Base-by-base conservation (phyloP, 2,797 vertebrate genomes). In the Gymnodraco acuticeps region DNA sequence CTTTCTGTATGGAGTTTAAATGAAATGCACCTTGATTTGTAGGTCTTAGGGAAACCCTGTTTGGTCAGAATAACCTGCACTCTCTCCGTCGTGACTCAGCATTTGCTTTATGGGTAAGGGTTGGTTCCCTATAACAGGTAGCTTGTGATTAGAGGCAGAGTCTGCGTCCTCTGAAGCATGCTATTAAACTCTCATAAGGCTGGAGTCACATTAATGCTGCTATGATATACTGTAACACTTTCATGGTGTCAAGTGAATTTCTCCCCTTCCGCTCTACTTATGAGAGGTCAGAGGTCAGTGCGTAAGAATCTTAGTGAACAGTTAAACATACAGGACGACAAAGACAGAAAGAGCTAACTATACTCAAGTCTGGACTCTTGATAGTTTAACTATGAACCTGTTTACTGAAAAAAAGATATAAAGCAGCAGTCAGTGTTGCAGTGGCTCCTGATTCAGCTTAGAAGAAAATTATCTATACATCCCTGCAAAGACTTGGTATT, bases 21-120 rank as follows among this genome's bases (percentile, higher is more conserved):
- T 73, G 43, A 62, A 83, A 73, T 48, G 41, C 47, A 72, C 33
- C 67, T 51, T 61, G 56, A 23, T 12, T 51, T 65, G 38, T 59
- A 53, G 68, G 20, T 83, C 13, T 54, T 12, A 17, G 77, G 81
- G 75, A 69, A 89, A 67, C 81, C 72, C 78, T 58, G 72, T 48
- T 77, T 14, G 7, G 47, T 45, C 73, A 76, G 63, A 84, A 77
- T 78, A 82, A 70, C 71, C 59, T 77, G 63, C 73, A 64, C 77
- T 88, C 56, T 82, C 61, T 64, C 53, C 27, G 16, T 38, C 27
- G 54, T 92, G 89, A 90, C 81, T 91, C 88, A 84, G 87, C 90
- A 70, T 70, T 83, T 81, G 63, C 55, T 76, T 27, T n/a, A 50
- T 73, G 73, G 47, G 27, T 27, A 27, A 27, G 27, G 27, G 27